Percentiles rank a stretch among this genome's conserved stretches.
These are phyloP conservation scores for Calliopum simillimum DNA, from an alignment of 2,888 invertebrate genomes.

Conservation along the genomic window DNA sequence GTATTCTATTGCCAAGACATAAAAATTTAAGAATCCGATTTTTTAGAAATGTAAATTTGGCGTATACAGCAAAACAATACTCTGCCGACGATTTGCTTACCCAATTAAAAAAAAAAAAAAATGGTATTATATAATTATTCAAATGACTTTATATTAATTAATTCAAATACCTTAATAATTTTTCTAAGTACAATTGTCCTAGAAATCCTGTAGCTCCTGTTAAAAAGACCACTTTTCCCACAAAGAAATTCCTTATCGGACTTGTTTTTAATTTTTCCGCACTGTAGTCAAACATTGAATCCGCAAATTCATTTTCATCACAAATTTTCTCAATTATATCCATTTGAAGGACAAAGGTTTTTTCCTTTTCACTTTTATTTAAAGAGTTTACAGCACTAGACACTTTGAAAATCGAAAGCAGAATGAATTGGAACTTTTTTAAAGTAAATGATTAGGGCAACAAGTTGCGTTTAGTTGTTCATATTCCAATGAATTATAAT, in stretches of 20 bases:
- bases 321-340: constrained; percentile 17
- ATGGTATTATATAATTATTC: no score
- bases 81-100: no score
- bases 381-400: not conserved
- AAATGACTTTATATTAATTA: no score
- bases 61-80: no score
- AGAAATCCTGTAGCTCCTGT: constrained; percentile 53
- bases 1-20: no score
- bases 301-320: not conserved
- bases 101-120: no score
- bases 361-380: no score
- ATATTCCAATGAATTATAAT: no score
- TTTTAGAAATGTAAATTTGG: no score
- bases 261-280: constrained; percentile 31
- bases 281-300: not conserved
- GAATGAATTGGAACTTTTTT: not conserved
- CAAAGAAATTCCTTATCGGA: constrained; percentile 48
- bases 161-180: constrained; percentile 48
- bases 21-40: no score
- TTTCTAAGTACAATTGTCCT: constrained; percentile 51
- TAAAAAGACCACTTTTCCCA: constrained; percentile 49
- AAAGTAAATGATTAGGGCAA: no score
- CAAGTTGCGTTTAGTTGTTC: no score
- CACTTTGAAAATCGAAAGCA: not conserved
- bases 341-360: not conserved